Evolutionary conservation across 2,113 vertebrate species (phyloP).

Genomic region (Dissostichus mawsoni): DNA sequence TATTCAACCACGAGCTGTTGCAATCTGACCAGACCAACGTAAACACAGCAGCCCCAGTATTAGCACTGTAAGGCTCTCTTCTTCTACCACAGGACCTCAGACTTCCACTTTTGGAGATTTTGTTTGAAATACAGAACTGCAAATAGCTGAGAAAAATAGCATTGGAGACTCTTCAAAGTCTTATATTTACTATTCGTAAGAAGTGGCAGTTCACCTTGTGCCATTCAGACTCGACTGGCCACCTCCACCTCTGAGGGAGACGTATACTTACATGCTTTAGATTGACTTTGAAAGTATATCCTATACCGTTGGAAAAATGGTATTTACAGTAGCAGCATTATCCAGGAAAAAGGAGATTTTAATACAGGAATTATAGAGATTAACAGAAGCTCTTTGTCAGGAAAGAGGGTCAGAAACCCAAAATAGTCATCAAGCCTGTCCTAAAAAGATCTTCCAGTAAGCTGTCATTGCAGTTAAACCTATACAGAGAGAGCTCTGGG

Average conservation of each 20-base stretch:
- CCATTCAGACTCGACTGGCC: conserved; percentile 45
- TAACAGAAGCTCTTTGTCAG: conserved; percentile 69
- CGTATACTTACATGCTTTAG: conserved; percentile 58
- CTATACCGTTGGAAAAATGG: conserved; percentile 59
- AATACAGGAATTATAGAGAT: conserved; percentile 65
- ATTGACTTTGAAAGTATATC: conserved; percentile 52
- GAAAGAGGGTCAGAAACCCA: conserved; percentile 73
- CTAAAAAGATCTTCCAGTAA: conserved; percentile 70
- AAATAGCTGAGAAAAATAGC: conserved; percentile 75
- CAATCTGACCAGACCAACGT: conserved; percentile 71
- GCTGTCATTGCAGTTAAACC: conserved; percentile 72
- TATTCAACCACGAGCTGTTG: conserved; percentile 68
- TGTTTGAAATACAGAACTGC: conserved; percentile 76
- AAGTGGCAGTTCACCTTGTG: conserved; percentile 60
- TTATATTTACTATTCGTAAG: conserved; percentile 25
- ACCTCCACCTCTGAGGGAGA: conserved; percentile 35
- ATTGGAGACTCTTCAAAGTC: conserved; percentile 66
- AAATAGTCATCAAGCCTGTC: conserved; percentile 76
- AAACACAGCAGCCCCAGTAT: conserved; percentile 70
- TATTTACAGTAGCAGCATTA: conserved; percentile 68
- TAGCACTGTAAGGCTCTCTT: conserved; percentile 69
- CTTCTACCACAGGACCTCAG: conserved; percentile 72
- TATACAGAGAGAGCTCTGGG: conserved; percentile 70
- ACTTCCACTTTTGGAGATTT: conserved; percentile 74
- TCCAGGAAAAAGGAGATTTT: conserved; percentile 58